Evolutionary conservation across 2,888 invertebrate genomes (phyloP).

Genomic region (Mystacides longicornis): DNA sequence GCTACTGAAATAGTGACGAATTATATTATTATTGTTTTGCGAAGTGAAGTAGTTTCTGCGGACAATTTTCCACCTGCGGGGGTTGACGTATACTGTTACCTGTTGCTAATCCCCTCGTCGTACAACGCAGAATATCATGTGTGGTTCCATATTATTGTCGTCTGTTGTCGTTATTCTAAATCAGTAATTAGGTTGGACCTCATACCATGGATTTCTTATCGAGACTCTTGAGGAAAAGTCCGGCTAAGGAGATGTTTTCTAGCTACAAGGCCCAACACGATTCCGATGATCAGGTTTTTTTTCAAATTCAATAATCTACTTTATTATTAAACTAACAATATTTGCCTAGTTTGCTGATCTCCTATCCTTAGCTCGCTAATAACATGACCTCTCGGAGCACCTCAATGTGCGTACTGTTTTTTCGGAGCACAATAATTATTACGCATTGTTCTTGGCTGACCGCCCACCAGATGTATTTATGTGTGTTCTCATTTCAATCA

Average conservation of each 20-base stretch:
- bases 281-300: slow-evolving; percentile 3
- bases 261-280: slow-evolving; percentile 15
- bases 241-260: slow-evolving; percentile 22
- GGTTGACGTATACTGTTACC: slow-evolving; percentile 1
- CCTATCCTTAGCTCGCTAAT: no score
- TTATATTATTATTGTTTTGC: no score
- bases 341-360: no score
- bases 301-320: not conserved
- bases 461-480: not conserved
- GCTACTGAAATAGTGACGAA: no score
- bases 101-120: not conserved
- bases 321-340: no score
- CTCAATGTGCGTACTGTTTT: no score
- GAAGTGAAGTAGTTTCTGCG: not conserved
- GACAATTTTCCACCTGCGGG: not conserved
- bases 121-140: not conserved
- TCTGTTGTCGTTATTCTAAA: slow-evolving; percentile 8
- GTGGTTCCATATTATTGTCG: no score
- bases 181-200: slow-evolving; percentile 19
- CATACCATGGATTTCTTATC: slow-evolving; percentile 24
- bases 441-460: slow-evolving; percentile 8
- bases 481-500: not conserved
- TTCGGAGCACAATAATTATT: slow-evolving; percentile 7
- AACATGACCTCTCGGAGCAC: no score
- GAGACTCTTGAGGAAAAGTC: slow-evolving; percentile 23